phyloP scores from a whole-genome alignment of 2,797 vertebrate genomes.

The Luscinia megarhynchos region DNA sequence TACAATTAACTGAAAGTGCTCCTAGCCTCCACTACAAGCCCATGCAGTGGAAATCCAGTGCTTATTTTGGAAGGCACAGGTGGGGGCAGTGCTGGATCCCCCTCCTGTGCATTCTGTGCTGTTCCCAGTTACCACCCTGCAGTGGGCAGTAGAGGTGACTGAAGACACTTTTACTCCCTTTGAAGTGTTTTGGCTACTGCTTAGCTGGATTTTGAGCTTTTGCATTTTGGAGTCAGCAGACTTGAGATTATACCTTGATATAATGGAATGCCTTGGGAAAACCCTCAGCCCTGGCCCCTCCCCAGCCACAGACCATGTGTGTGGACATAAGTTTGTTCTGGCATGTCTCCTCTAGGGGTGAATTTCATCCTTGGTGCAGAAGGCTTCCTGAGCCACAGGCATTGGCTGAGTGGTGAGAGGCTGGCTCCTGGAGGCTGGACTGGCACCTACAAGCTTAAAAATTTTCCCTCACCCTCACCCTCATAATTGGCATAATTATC shows the following conservation, averaged over 20 bases:
- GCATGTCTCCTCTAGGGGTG: background rate
- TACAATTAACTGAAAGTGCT: background rate
- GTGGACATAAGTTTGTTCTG: background rate
- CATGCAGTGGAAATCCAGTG: background rate
- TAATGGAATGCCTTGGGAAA: background rate
- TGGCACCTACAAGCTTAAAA: background rate
- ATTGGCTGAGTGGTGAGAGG: background rate
- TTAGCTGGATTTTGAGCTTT: background rate
- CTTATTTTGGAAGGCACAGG: background rate
- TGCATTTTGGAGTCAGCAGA: background rate
- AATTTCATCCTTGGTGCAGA: background rate
- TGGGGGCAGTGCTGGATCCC: background rate
- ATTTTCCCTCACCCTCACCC: background rate
- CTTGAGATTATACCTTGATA: background rate
- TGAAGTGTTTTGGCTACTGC: background rate
- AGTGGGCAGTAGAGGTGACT: accelerated
- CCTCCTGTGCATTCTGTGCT: background rate
- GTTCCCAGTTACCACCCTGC: background rate
- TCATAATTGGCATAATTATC: conserved; percentile 35
- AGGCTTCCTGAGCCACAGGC: background rate
- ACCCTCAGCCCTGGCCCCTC: background rate
- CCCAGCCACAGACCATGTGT: accelerated
- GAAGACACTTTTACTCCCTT: background rate
- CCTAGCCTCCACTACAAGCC: background rate
- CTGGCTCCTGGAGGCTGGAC: background rate